These are phyloP conservation scores for Microplitis mediator DNA, from an alignment of 1,140 invertebrate species.

Conservation along the genomic window DNA sequence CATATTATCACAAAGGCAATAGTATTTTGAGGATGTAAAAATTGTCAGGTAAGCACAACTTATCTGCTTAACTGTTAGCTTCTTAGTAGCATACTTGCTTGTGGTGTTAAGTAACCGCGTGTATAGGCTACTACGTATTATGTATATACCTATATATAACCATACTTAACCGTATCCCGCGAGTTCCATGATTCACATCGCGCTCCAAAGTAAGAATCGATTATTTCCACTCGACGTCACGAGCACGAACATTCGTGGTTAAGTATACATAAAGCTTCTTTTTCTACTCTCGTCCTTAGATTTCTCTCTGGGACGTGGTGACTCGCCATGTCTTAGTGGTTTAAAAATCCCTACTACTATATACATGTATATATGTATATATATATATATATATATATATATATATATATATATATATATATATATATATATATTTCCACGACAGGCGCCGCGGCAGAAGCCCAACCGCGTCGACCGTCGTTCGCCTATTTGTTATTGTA, in stretches of 20 bases:
- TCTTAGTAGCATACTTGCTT: background rate
- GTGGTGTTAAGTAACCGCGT: background rate
- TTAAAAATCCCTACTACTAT: constrained; percentile 35
- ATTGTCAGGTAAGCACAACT: constrained; percentile 2
- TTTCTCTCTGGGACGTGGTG: background rate
- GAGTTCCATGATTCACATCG: constrained; percentile 16
- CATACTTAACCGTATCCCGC: background rate
- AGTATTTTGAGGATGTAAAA: background rate
- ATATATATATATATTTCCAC: constrained; percentile 21
- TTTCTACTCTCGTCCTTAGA: background rate
- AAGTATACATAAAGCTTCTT: constrained; percentile 10
- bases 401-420: constrained; percentile 29
- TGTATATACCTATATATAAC: no score
- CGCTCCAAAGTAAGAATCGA: constrained; percentile 15
- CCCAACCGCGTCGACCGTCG: background rate
- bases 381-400: constrained; percentile 37
- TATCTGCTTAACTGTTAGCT: constrained; percentile 13
- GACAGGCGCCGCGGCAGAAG: constrained; percentile 22
- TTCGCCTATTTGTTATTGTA: constrained; percentile 58
- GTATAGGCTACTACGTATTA: background rate
- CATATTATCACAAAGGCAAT: background rate
- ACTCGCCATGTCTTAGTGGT: constrained; percentile 1
- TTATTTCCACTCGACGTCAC: constrained; percentile 22
- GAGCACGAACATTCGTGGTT: constrained; percentile 20
- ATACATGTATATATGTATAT: no score